phyloP scores from a whole-genome alignment of 2,797 vertebrate genomes.

The Anableps anableps region DNA sequence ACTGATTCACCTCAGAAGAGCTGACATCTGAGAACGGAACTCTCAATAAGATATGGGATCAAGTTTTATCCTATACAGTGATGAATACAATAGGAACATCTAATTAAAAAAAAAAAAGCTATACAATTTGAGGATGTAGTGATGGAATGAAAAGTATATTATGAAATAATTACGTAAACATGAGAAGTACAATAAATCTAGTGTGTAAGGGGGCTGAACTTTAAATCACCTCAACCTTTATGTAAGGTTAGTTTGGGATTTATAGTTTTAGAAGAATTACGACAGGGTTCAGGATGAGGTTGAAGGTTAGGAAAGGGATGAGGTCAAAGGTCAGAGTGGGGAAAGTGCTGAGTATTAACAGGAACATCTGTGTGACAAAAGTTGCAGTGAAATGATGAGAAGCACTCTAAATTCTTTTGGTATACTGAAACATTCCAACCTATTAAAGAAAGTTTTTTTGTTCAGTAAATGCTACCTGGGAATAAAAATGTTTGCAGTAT shows the following conservation, averaged over 20 bases:
- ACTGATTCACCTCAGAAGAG: neutral
- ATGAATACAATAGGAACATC: neutral
- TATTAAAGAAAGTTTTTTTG: neutral
- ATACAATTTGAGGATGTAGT: too few relatives aligned
- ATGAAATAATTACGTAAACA: neutral
- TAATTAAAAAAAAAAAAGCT: neutral
- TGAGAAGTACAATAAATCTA: constrained; percentile 1
- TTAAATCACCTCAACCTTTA: constrained; percentile 55
- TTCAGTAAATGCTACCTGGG: neutral
- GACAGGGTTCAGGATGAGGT: constrained; percentile 26
- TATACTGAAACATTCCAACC: neutral
- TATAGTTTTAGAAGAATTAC: constrained; percentile 46
- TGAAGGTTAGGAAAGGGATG: constrained; percentile 49
- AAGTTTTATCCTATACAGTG: neutral
- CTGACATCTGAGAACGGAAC: neutral
- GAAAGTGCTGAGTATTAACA: constrained; percentile 62
- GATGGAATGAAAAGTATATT: neutral
- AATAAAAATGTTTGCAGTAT: neutral
- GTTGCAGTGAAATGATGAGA: neutral
- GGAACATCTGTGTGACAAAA: constrained; percentile 28
- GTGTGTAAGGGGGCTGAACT: constrained; percentile 45
- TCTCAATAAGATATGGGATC: neutral
- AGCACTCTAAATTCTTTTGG: neutral
- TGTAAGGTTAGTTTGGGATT: constrained; percentile 46
- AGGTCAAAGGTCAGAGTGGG: constrained; percentile 56